phyloP scores from a whole-genome alignment of 2,888 invertebrate genomes.

The Cataglyphis altisquamis region DNA sequence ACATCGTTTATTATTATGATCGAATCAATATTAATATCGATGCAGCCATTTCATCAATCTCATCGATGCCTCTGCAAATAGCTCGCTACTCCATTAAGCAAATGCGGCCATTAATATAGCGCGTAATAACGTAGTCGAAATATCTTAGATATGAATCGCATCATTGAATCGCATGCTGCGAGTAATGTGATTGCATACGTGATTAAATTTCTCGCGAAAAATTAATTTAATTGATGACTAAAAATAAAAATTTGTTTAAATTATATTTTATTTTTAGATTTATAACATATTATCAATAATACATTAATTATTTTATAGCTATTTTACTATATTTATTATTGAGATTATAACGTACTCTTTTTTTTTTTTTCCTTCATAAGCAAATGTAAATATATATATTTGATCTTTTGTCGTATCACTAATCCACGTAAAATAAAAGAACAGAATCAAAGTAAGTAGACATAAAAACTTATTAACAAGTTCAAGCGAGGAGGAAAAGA shows the following conservation, averaged over 20 bases:
- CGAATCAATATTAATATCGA: background rate
- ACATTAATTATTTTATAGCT: background rate
- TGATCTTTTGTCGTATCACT: background rate
- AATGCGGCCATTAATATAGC: conserved; percentile 17
- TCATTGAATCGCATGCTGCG: background rate
- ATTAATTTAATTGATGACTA: background rate
- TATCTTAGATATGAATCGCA: conserved; percentile 33
- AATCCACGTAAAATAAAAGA: background rate
- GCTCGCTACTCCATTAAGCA: conserved; percentile 32
- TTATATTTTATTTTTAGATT: background rate
- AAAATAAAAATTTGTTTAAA: background rate
- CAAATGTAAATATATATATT: background rate
- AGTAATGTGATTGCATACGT: background rate
- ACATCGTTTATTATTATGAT: background rate
- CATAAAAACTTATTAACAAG: conserved; percentile 22
- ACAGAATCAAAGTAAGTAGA: background rate
- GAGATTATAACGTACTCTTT: background rate
- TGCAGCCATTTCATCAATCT: conserved; percentile 19
- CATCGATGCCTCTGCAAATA: conserved; percentile 32
- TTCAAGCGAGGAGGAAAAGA: background rate
- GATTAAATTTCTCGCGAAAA: conserved; percentile 6
- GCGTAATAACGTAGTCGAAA: conserved; percentile 2
- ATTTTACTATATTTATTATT: background rate
- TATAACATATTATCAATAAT: background rate
- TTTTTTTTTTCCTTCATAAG: background rate